These are phyloP conservation scores for Empis stercorea DNA, from an alignment of 2,888 invertebrate species.

Conservation along the genomic window DNA sequence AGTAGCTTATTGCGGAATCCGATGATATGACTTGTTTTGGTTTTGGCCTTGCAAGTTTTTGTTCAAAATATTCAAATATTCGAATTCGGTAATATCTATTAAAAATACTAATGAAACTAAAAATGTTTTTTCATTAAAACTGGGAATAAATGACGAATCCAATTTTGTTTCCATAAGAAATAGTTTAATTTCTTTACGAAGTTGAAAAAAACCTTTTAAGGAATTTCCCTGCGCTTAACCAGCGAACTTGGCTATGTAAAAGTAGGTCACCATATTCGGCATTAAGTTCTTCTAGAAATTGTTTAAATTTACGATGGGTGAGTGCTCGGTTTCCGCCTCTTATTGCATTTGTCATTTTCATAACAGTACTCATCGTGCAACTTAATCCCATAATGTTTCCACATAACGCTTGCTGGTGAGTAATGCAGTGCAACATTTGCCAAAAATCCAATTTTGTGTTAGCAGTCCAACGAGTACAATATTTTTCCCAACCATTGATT, in stretches of 20 bases:
- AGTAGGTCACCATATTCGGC: slow-evolving; percentile 10
- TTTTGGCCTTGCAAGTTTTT: neutral
- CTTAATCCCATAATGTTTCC: slow-evolving; percentile 5
- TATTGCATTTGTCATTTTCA: slow-evolving; percentile 1
- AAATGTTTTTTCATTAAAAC: neutral
- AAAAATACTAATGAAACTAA: neutral
- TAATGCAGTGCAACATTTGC: slow-evolving; percentile 13
- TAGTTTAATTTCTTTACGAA: slow-evolving; percentile 8
- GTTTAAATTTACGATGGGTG: slow-evolving; percentile 8
- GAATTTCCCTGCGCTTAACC: slow-evolving; percentile 13
- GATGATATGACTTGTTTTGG: neutral
- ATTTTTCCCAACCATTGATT: slow-evolving; percentile 13
- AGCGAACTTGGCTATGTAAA: slow-evolving; percentile 13
- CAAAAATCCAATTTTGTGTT: slow-evolving; percentile 8
- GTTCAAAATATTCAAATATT: neutral
- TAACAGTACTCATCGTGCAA: slow-evolving; percentile 8
- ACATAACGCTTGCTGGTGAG: slow-evolving; percentile 5
- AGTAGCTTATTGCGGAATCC: neutral
- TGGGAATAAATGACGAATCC: neutral
- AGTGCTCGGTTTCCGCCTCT: neutral
- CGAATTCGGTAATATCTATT: neutral
- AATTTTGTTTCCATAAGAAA: slow-evolving; percentile 4
- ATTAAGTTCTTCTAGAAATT: slow-evolving; percentile 11
- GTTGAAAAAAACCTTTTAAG: slow-evolving; percentile 10
- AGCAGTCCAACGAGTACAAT: neutral